Evolutionary conservation across 64 coral and sea anemone species (phyloP).

Genomic region (Actinia equina): DNA sequence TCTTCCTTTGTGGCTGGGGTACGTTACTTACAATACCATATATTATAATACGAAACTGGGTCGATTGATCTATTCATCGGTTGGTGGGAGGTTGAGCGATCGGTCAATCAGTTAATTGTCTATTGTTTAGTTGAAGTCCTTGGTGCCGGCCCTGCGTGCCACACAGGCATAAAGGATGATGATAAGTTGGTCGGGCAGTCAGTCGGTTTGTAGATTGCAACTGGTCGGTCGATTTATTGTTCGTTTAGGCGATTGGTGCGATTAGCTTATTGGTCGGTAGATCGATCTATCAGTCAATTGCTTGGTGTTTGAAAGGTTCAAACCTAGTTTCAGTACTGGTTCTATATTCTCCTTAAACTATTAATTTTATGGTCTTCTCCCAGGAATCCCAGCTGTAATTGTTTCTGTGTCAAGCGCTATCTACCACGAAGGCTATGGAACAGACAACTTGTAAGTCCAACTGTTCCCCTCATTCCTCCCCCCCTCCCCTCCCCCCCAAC

Average conservation of each 20-base stretch:
- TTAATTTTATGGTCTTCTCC: background rate
- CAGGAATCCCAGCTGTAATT: slow-evolving; percentile 50
- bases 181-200: background rate
- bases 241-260: background rate
- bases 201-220: background rate
- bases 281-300: no score
- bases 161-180: no score
- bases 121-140: no score
- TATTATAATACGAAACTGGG: no score
- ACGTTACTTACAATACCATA: background rate
- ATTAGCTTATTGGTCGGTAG: no score
- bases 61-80: no score
- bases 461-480: background rate
- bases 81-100: no score
- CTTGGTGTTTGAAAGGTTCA: background rate
- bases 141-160: no score
- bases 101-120: no score
- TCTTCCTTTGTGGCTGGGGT: slow-evolving; percentile 78
- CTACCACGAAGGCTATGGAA: slow-evolving; percentile 55
- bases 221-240: background rate
- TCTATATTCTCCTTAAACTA: no score
- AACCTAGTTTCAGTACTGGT: no score
- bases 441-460: slow-evolving; percentile 40
- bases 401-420: slow-evolving; percentile 42
- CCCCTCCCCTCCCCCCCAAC: no score